Evolutionary conservation across 2,888 invertebrate species (phyloP).

Genomic region (Synanthedon andrenaeformis): DNA sequence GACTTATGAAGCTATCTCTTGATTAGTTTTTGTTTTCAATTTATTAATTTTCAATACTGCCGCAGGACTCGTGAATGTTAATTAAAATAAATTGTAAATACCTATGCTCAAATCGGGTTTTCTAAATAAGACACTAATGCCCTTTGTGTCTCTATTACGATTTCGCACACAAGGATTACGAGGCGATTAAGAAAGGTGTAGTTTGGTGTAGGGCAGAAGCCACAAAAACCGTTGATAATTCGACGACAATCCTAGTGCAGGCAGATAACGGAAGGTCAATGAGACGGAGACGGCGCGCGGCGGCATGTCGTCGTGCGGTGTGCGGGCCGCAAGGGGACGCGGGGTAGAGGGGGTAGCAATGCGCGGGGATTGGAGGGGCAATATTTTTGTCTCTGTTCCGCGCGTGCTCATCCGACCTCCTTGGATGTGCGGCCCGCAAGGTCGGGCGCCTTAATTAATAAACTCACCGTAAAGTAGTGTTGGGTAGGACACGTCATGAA

Average conservation of each 20-base stretch:
- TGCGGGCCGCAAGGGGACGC: constrained; percentile 16
- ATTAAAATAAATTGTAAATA: too few relatives aligned
- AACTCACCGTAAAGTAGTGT: constrained; percentile 69
- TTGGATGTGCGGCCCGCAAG: constrained; percentile 68
- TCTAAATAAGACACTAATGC: too few relatives aligned
- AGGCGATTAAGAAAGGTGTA: constrained; percentile 6
- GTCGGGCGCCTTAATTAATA: constrained; percentile 70
- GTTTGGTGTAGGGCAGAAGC: constrained; percentile 6
- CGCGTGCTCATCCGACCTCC: constrained; percentile 30
- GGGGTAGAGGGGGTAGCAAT: constrained; percentile 14
- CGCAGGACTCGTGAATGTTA: too few relatives aligned
- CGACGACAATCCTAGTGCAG: constrained; percentile 47
- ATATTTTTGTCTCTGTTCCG: constrained; percentile 35
- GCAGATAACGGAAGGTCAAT: constrained; percentile 67
- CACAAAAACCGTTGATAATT: constrained; percentile 12
- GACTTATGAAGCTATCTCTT: constrained; percentile 51
- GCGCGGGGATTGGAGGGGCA: constrained; percentile 14
- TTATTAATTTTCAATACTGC: constrained; percentile 1
- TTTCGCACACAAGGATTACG: constrained; percentile 1
- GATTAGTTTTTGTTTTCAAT: constrained; percentile 16
- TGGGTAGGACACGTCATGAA: too few relatives aligned
- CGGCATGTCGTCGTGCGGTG: constrained; percentile 31
- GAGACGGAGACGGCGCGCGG: constrained; percentile 56
- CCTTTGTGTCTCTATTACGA: neutral
- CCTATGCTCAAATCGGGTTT: too few relatives aligned